These are phyloP conservation scores for Heliocidaris erythrogramma DNA, from an alignment of 35 echinoderm and acorn worm species.

Conservation along the genomic window DNA sequence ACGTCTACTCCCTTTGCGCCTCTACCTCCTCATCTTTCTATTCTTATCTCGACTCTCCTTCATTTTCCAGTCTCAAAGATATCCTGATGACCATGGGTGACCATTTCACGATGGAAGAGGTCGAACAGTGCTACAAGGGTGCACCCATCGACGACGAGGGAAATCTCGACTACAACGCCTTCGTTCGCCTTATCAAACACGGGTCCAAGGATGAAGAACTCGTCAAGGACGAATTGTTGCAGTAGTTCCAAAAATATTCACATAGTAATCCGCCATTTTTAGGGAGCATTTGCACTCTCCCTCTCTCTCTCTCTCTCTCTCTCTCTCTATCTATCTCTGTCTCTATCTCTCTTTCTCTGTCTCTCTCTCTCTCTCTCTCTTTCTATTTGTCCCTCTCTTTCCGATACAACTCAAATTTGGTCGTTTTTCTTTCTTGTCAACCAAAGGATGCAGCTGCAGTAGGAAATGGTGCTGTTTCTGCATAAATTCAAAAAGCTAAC, in stretches of 20 bases:
- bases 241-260: not conserved
- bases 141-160: conserved; percentile 95
- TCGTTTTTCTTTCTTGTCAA: conserved; percentile 7
- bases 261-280: not conserved
- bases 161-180: conserved; percentile 71
- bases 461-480: not conserved
- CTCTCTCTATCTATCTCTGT: too few relatives aligned
- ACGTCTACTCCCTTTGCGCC: not conserved
- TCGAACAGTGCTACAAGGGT: conserved; percentile 84
- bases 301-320: not conserved
- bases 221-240: conserved; percentile 59
- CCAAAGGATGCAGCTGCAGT: not conserved
- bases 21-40: not conserved
- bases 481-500: not conserved
- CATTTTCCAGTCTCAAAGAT: conserved; percentile 67
- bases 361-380: not conserved
- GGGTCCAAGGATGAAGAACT: conserved; percentile 96
- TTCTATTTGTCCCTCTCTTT: not conserved
- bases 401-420: not conserved
- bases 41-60: not conserved
- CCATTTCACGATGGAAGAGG: conserved; percentile 78
- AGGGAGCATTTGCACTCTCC: not conserved
- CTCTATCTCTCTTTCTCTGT: not conserved
- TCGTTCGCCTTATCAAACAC: conserved; percentile 92
- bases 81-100: conserved; percentile 83